Evolutionary conservation across 2,113 vertebrate genomes (phyloP).

Genomic region (Orthonyx spaldingii): DNA sequence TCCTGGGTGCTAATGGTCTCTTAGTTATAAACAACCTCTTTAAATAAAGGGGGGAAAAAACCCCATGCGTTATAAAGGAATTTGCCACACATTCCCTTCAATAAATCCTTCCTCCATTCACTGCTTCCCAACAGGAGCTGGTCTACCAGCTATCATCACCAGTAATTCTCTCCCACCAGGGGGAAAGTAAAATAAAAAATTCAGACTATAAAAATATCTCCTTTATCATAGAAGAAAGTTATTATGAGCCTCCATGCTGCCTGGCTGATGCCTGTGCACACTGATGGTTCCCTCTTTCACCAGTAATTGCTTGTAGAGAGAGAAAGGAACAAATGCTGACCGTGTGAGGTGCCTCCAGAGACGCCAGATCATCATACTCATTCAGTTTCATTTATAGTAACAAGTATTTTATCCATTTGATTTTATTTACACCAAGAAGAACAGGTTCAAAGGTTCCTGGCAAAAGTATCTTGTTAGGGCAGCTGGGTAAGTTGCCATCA

Average conservation of each 20-base stretch:
- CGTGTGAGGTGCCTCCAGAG: background rate
- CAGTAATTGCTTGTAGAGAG: background rate
- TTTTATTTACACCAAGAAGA: background rate
- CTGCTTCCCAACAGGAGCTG: constrained; percentile 18
- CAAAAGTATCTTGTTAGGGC: background rate
- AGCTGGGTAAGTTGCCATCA: background rate
- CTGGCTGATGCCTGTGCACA: background rate
- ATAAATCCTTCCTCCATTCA: constrained; percentile 23
- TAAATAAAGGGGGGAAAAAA: background rate
- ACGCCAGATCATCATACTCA: background rate
- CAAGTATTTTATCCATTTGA: background rate
- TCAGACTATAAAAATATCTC: background rate
- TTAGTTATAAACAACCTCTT: constrained; percentile 23
- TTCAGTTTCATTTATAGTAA: background rate
- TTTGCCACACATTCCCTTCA: background rate
- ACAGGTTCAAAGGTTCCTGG: background rate
- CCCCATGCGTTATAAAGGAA: background rate
- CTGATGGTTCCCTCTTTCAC: background rate
- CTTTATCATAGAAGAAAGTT: background rate
- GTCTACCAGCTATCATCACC: background rate
- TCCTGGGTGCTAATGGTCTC: background rate
- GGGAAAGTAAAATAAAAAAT: constrained; percentile 21
- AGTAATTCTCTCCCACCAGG: constrained; percentile 23
- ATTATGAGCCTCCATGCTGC: background rate
- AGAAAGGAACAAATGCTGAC: constrained; percentile 1